Conservation (phyloP, 2,113 vertebrate species). For the Chionis minor region DNA sequence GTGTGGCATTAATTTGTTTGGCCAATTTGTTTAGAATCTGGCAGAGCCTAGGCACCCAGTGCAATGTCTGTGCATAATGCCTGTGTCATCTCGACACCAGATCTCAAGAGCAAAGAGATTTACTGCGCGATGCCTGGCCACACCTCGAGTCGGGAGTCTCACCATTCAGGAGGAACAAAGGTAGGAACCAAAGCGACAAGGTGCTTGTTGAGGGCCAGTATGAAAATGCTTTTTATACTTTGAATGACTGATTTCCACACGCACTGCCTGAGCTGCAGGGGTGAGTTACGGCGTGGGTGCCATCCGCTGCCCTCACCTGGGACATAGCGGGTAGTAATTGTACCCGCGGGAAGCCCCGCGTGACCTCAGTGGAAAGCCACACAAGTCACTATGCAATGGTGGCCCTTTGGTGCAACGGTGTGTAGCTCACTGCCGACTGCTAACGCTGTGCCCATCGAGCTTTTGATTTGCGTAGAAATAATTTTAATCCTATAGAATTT, state of each 20-base stretch:
- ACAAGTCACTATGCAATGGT: neutral
- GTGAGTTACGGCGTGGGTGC: neutral
- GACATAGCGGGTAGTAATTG: neutral
- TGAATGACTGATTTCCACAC: neutral
- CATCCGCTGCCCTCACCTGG: neutral
- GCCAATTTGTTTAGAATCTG: constrained; percentile 72
- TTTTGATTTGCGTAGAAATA: neutral
- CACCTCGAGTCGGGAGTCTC: neutral
- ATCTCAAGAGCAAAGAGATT: constrained; percentile 42
- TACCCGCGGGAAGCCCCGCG: neutral
- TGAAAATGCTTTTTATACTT: neutral
- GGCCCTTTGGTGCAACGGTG: neutral
- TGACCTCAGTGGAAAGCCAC: neutral
- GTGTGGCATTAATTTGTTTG: constrained; percentile 68
- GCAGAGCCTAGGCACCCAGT: neutral
- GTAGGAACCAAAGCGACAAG: neutral
- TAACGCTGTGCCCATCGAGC: neutral
- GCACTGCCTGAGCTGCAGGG: neutral
- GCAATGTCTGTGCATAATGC: constrained; percentile 24
- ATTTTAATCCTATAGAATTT: neutral
- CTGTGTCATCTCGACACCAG: constrained; percentile 39
- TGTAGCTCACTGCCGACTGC: neutral
- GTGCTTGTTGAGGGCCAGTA: neutral
- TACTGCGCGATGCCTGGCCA: neutral
- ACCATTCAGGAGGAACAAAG: constrained; percentile 1